phyloP scores from a whole-genome alignment of 2,797 vertebrate species.

The Glossophaga mutica region DNA sequence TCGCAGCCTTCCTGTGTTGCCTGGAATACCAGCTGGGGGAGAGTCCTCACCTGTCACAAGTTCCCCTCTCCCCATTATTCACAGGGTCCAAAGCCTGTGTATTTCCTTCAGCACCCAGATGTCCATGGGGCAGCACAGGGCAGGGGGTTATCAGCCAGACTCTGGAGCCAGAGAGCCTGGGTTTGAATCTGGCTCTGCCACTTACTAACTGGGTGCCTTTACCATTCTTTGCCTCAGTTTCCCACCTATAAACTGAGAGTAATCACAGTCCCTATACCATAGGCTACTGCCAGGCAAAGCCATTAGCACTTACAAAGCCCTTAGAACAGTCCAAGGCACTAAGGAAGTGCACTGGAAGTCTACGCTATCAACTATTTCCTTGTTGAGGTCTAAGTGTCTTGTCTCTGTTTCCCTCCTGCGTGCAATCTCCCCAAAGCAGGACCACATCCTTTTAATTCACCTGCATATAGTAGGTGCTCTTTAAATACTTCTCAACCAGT shows the following conservation, averaged over 20 bases:
- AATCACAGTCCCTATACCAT: neutral
- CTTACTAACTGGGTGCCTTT: neutral
- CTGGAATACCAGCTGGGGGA: neutral
- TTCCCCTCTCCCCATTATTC: neutral
- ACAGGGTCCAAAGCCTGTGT: neutral
- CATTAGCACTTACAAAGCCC: neutral
- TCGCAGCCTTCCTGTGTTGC: neutral
- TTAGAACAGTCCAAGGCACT: neutral
- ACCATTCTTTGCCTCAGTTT: neutral
- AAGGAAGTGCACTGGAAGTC: neutral
- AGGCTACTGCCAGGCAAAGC: neutral
- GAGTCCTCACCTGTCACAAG: neutral
- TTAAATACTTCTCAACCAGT: neutral
- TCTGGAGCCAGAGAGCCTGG: neutral
- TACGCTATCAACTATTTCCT: neutral
- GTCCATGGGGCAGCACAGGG: neutral
- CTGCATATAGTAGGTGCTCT: fast-evolving
- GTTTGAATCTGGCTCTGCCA: neutral
- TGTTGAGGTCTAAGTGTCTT: no score
- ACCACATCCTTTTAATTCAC: neutral
- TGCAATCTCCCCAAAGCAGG: neutral
- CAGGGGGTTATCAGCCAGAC: no score
- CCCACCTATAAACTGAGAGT: neutral
- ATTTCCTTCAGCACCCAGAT: neutral
- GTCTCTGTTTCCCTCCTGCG: neutral